Conservation (phyloP, 2,888 invertebrate species). For the Metallyticus violacea region DNA sequence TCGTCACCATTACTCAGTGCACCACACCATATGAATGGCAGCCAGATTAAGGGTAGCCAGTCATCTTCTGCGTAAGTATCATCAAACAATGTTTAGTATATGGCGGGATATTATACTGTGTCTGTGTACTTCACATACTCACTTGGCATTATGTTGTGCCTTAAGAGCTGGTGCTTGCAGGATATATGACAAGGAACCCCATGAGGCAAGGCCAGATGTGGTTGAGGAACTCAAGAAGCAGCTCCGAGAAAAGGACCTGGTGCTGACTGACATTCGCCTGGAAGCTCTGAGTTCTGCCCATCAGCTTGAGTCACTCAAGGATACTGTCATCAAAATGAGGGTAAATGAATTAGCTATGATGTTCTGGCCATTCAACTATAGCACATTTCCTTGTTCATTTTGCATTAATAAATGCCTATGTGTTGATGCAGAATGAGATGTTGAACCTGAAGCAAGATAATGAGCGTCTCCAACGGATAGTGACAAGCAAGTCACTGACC, state of each 20-base stretch:
- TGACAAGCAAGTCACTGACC: slow-evolving; percentile 57
- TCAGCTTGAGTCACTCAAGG: slow-evolving; percentile 93
- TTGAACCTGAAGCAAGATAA: slow-evolving; percentile 94
- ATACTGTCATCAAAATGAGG: slow-evolving; percentile 96
- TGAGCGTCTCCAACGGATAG: slow-evolving; percentile 86
- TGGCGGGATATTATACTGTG: not conserved
- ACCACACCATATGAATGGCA: slow-evolving; percentile 38
- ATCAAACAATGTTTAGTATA: not conserved
- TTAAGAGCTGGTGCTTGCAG: slow-evolving; percentile 18
- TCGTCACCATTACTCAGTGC: slow-evolving; percentile 52
- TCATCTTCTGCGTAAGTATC: slow-evolving; percentile 50
- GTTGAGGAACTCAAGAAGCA: slow-evolving; percentile 87
- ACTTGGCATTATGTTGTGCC: not conserved
- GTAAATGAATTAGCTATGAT: slow-evolving; percentile 59
- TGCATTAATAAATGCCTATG: not conserved
- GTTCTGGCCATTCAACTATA: too few species aligned
- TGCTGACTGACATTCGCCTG: slow-evolving; percentile 91
- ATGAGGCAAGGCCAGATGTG: slow-evolving; percentile 42
- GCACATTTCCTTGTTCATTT: too few species aligned
- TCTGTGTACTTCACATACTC: not conserved
- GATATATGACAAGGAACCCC: slow-evolving; percentile 32
- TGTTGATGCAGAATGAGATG: slow-evolving; percentile 80
- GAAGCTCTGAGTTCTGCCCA: slow-evolving; percentile 97
- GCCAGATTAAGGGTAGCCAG: slow-evolving; percentile 44
- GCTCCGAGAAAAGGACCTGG: slow-evolving; percentile 91